Evolutionary conservation across 2,888 invertebrate genomes (phyloP), one percentile per base, ranked within the genome.

Genomic region (Xestia rhomboidea): DNA sequence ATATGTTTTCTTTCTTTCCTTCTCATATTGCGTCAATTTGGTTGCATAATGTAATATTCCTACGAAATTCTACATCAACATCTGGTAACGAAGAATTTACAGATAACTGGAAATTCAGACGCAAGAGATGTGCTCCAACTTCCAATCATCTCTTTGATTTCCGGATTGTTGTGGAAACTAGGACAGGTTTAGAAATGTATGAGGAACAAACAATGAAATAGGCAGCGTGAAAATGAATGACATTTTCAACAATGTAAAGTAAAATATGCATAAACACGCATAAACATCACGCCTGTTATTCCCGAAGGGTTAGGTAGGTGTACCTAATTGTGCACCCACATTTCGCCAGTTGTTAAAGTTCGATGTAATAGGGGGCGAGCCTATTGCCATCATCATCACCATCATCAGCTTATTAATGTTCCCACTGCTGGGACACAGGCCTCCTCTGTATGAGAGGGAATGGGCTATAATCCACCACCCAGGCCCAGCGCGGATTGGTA

Each of bases 141-240:
- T 77, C 41, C 49, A 77, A 77, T 62, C 49, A 49, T 34, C 18
- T 68, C 49, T 77, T 62, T 70, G 77, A 69, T 69, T 62, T 62
- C 34, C 21, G 69, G n/a, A 41, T 27, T 44, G n/a, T 34, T 62
- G 62, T 44, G 49, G 10, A 69, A 69, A 77, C 27, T 41, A 11
- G 77, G 27, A 24, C 70, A 62, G 38, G 27, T 51, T 51, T 62
- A 44, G 24, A 34, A 69, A 77, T n/a, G 30, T 62, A 38, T 62
- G 21, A n/a, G 7, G 2, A 30, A 24, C n/a, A 24, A 44, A 34
- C 27, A 63, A 21, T 49, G 18, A 27, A 62, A 34, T 34, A 34
- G 24, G 27, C 24, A 51, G 24, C 2, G 6, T 24, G 3, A 10
- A 51, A 10, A 24, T 18, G 2, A 30, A 49, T 44, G 18, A 44